phyloP scores from a whole-genome alignment of 2,888 invertebrate species.

The Alentia gelatinosa region DNA sequence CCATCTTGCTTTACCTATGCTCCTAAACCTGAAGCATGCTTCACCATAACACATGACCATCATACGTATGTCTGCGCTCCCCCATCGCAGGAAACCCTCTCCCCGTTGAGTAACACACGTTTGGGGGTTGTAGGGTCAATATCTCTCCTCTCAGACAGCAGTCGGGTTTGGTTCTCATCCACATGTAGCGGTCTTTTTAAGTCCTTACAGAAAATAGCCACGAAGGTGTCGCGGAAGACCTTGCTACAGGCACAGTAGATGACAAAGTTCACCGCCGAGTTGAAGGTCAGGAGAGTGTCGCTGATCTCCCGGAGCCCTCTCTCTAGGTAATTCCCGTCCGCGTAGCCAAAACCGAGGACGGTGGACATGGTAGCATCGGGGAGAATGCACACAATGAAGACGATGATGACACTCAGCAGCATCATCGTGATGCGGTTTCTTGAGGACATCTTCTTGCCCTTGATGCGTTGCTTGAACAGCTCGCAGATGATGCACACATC shows the following conservation, averaged over 20 bases:
- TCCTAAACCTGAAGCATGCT: neutral
- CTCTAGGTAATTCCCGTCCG: slow-evolving; percentile 63
- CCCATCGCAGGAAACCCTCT: neutral
- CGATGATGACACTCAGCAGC: slow-evolving; percentile 66
- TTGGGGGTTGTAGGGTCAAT: neutral
- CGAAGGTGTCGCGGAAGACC: slow-evolving; percentile 64
- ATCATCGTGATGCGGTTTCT: slow-evolving; percentile 67
- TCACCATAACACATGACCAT: neutral
- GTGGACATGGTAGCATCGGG: slow-evolving; percentile 68
- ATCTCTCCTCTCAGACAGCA: slow-evolving; percentile 13
- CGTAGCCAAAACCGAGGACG: slow-evolving; percentile 65
- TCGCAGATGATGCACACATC: slow-evolving; percentile 77
- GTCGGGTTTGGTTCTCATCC: slow-evolving; percentile 37
- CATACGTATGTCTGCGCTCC: slow-evolving; percentile 47
- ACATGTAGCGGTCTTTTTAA: neutral
- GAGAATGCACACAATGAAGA: slow-evolving; percentile 65
- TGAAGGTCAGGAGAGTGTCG: slow-evolving; percentile 66
- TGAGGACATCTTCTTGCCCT: slow-evolving; percentile 64
- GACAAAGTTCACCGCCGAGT: slow-evolving; percentile 68
- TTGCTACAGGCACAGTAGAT: slow-evolving; percentile 67
- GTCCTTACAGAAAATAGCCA: slow-evolving; percentile 60
- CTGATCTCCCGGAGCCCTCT: slow-evolving; percentile 68
- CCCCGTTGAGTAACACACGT: neutral
- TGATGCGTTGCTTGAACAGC: slow-evolving; percentile 72
- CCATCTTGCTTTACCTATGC: too few species aligned